Conservation (phyloP, 64 coral and sea anemone genomes). For the Montipora cactus region DNA sequence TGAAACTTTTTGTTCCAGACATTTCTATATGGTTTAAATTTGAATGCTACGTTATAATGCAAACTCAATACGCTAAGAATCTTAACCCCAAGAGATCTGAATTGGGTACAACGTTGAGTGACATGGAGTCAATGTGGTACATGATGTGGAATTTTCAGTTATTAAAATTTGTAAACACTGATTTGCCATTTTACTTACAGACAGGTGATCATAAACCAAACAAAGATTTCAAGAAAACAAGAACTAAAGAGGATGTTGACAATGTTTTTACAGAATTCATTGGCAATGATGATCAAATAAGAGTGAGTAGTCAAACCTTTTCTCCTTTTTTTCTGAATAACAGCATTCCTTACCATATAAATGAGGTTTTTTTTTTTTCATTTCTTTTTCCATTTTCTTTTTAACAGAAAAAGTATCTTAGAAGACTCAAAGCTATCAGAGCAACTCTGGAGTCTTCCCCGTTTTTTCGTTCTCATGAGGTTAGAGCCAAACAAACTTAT, state of each 20-base stretch:
- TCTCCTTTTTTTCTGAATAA: background rate
- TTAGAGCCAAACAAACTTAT: background rate
- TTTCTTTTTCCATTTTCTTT: background rate
- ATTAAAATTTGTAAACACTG: no score
- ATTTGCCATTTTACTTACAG: conserved; percentile 34
- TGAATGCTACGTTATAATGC: no score
- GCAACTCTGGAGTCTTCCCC: conserved; percentile 85
- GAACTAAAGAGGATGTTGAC: conserved; percentile 85
- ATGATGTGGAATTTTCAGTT: no score
- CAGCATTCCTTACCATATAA: background rate
- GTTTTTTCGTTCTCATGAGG: conserved; percentile 89
- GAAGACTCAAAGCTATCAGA: conserved; percentile 91
- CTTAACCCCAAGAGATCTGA: no score
- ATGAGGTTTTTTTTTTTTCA: background rate
- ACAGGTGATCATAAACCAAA: conserved; percentile 93
- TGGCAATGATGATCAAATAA: conserved; percentile 82
- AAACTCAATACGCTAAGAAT: no score
- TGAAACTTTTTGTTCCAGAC: no score
- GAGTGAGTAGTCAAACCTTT: conserved; percentile 60
- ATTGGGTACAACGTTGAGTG: no score
- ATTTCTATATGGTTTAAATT: no score
- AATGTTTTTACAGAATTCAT: conserved; percentile 94
- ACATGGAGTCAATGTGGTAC: no score
- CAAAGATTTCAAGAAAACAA: conserved; percentile 99
- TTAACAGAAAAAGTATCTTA: conserved; percentile 78